Evolutionary conservation across 2,797 vertebrate genomes (phyloP).

Genomic region (Rachycentron canadum): DNA sequence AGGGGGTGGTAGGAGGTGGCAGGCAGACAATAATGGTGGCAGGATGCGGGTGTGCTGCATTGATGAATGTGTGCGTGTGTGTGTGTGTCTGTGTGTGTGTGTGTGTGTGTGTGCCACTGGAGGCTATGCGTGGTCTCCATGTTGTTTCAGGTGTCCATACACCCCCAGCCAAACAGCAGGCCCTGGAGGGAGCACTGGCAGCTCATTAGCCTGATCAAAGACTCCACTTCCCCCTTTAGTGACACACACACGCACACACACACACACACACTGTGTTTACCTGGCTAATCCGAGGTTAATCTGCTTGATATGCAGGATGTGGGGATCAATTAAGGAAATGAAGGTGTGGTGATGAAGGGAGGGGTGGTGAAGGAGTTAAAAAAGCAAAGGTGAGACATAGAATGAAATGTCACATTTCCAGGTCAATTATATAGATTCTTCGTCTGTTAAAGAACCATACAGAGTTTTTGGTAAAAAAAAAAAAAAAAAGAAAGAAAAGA

Average conservation of each 20-base stretch:
- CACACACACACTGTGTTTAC: conserved; percentile 72
- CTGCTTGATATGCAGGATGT: conserved; percentile 77
- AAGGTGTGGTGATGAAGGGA: conserved; percentile 67
- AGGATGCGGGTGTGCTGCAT: conserved; percentile 76
- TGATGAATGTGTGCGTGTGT: conserved; percentile 45
- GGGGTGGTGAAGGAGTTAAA: conserved; percentile 13
- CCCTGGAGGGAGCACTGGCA: conserved; percentile 83
- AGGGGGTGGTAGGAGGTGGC: conserved; percentile 72
- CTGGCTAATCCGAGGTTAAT: conserved; percentile 78
- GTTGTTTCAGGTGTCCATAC: conserved; percentile 81
- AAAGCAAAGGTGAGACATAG: conserved; percentile 17
- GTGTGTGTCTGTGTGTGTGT: conserved; percentile 53
- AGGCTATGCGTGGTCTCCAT: conserved; percentile 60
- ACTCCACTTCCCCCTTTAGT: conserved; percentile 75
- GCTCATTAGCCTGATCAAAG: conserved; percentile 90
- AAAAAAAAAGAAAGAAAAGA: too few relatives aligned
- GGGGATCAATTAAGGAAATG: conserved; percentile 80
- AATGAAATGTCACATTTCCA: conserved; percentile 21
- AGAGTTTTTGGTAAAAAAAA: background rate
- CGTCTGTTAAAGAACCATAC: background rate
- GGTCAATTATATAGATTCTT: conserved; percentile 26
- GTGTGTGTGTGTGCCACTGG: conserved; percentile 55
- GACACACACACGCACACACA: conserved; percentile 49
- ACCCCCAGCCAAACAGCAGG: conserved; percentile 72
- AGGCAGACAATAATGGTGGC: conserved; percentile 71